Percentiles rank a stretch among this genome's conserved stretches.
These are phyloP conservation scores for Rhodinocichla rosea DNA, from an alignment of 2,113 vertebrate genomes.

Conservation along the genomic window DNA sequence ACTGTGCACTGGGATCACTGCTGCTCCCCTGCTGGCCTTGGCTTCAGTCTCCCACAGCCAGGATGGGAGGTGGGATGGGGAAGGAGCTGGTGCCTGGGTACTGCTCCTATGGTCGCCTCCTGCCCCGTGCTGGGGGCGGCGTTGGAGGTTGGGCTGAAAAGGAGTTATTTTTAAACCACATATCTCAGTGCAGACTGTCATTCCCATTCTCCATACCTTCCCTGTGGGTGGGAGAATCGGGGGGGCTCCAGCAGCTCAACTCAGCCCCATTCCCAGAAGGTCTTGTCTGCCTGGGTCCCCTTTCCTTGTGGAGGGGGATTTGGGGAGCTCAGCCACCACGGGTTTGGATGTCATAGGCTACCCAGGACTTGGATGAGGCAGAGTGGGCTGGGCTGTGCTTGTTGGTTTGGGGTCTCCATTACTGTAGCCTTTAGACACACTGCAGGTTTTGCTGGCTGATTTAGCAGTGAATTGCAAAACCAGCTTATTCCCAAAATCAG, in stretches of 20 bases:
- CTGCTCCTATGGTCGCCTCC: not conserved
- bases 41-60: fast-evolving
- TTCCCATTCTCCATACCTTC: not conserved
- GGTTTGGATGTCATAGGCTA: not conserved
- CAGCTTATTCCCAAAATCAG: not conserved
- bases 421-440: not conserved
- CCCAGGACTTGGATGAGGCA: not conserved
- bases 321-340: fast-evolving
- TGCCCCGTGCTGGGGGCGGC: not conserved
- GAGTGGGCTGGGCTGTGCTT: not conserved
- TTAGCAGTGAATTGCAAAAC: not conserved
- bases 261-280: fast-evolving
- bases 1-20: fast-evolving
- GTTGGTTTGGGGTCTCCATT: not conserved
- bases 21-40: not conserved
- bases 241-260: not conserved
- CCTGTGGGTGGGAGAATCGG: not conserved
- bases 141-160: not conserved
- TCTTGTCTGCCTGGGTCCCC: not conserved
- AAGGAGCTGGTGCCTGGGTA: not conserved
- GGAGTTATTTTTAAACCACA: slow-evolving; percentile 25
- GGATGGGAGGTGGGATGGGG: not conserved
- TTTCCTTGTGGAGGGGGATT: not conserved
- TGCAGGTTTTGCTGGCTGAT: not conserved
- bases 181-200: not conserved